A percentile compares a stretch with the other conserved stretches of the same genome.
phyloP scores from a whole-genome alignment of 2,797 vertebrate species.

The Sebastes cheni region DNA sequence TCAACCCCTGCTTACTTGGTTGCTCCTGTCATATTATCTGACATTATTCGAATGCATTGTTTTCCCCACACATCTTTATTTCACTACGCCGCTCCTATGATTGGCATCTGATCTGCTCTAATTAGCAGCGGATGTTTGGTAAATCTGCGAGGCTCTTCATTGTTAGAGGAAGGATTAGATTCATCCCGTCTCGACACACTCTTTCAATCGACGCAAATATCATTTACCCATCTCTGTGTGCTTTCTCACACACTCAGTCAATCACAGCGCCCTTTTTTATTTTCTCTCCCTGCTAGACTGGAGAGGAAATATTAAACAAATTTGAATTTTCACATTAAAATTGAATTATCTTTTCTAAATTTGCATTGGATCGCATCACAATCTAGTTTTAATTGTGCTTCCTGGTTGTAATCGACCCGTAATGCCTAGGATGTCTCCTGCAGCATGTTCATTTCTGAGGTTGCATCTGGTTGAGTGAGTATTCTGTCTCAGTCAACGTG shows the following conservation, averaged over 20 bases:
- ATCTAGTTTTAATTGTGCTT: slow-evolving; percentile 1
- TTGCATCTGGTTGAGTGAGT: not conserved
- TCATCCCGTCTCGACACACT: slow-evolving; percentile 28
- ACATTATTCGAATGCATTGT: not conserved
- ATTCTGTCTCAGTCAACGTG: not conserved
- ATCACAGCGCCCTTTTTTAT: not conserved
- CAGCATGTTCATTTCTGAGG: not conserved
- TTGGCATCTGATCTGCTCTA: slow-evolving; percentile 48
- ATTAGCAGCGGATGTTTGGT: slow-evolving; percentile 51
- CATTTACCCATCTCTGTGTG: slow-evolving; percentile 15
- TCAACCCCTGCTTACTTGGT: not conserved
- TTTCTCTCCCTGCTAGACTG: slow-evolving; percentile 3
- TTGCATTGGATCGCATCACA: not conserved
- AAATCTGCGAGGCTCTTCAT: slow-evolving; percentile 48
- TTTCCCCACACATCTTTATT: not conserved
- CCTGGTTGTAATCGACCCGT: not conserved
- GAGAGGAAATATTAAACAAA: not conserved
- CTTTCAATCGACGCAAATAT: slow-evolving; percentile 31
- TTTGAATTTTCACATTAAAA: not conserved
- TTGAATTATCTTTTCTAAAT: slow-evolving; percentile 7
- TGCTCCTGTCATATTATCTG: slow-evolving; percentile 3
- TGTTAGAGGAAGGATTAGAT: slow-evolving; percentile 45
- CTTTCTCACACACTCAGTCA: slow-evolving; percentile 14
- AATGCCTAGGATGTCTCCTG: not conserved
- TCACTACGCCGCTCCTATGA: slow-evolving; percentile 14